Base-by-base conservation (phyloP, 2,888 invertebrate species). In the Nomada ruficornis region DNA sequence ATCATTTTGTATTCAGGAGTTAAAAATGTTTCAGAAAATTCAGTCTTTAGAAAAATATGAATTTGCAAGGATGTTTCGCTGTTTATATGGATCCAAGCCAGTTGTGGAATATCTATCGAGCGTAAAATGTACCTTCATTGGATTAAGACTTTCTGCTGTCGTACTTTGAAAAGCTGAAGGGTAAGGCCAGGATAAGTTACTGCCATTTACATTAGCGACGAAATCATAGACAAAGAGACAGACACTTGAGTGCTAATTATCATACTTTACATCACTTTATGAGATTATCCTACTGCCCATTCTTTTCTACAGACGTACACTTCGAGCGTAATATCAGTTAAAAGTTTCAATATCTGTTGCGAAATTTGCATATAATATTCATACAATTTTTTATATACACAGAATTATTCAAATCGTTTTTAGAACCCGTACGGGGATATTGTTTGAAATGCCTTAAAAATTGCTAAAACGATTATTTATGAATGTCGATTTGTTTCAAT, bases 121-220 rank as follows among this genome's bases (percentile, higher is more conserved):
- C 68, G 64, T 75, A 81, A 81, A 81, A 68, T 67, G 65, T 77
- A 65, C 62, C 77, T 70, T 74, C 77, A 64, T 77, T 75, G 83
- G 68, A 83, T 83, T 83, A 83, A 81, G 75, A 77, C 69, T 83
- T 81, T 67, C 67, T 71, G 60, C 57, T 62, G 50, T 57, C 59
- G 50, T 36, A 55, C 47, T 13, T 70, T 71, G 63, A 23, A 74
- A 70, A 52, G 69, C 55, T 63, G 62, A 80, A 44, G 63, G 72
- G 63, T 72, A 63, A 72, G 73, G 26, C 80, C 57, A 29, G 67
- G 54, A 83, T 83, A 71, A 80, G 70, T 83, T 77, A 62, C 77
- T 54, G 15, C 42, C 62, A 83, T 83, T 80, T 83, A 77, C 80
- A 80, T 83, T 74, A 47, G 57, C 59, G 47, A 83, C 50, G 72